These are phyloP conservation scores for Muscicapa striata DNA, from an alignment of 2,797 vertebrate species.

Conservation along the genomic window DNA sequence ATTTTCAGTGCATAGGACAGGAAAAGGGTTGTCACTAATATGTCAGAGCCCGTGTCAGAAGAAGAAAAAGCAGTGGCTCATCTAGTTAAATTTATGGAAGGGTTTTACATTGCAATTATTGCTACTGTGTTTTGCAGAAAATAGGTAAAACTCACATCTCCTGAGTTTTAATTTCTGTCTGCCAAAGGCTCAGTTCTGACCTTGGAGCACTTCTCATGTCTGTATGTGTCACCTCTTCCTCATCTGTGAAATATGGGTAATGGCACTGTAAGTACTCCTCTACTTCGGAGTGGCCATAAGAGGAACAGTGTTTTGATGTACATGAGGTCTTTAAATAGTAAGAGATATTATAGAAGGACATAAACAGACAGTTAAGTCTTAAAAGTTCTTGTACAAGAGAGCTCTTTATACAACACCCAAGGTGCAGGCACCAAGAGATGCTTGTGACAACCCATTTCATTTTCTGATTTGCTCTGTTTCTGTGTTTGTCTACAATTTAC, in stretches of 20 bases:
- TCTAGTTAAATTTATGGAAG: background rate
- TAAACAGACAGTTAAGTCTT: background rate
- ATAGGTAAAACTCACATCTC: background rate
- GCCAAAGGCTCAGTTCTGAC: background rate
- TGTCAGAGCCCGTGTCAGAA: background rate
- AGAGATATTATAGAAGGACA: background rate
- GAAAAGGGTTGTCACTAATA: background rate
- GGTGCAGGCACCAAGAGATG: background rate
- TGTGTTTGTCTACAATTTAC: background rate
- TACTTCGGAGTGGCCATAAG: background rate
- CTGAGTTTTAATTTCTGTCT: background rate
- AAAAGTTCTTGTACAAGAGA: background rate
- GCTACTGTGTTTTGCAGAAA: background rate
- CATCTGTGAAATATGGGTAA: background rate
- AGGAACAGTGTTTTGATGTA: background rate
- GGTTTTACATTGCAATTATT: background rate
- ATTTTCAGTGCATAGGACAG: background rate
- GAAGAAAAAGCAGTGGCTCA: background rate
- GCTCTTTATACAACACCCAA: background rate
- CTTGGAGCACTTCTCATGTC: background rate
- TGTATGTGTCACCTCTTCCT: background rate
- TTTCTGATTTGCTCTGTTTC: background rate
- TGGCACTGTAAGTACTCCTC: background rate
- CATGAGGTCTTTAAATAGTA: background rate
- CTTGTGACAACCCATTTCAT: background rate